Conservation (phyloP, 2,113 vertebrate genomes). For the Sprattus sprattus region DNA sequence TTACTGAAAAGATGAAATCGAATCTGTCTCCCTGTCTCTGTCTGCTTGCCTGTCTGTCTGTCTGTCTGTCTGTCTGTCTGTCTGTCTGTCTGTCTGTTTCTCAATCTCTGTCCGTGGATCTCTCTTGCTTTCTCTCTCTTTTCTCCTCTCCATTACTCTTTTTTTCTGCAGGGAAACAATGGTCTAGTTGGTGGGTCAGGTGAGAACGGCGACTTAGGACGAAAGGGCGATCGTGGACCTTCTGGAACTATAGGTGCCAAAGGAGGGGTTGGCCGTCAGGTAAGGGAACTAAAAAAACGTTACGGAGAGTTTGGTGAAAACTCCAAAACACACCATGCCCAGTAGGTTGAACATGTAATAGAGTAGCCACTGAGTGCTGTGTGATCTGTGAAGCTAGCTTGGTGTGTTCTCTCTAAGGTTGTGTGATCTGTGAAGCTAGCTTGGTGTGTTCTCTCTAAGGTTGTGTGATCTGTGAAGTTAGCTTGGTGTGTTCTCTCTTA, state of each 20-base stretch:
- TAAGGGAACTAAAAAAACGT: neutral
- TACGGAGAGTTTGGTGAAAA: neutral
- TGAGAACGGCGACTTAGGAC: slow-evolving; percentile 77
- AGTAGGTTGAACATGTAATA: too few relatives aligned
- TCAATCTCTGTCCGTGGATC: neutral
- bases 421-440: too few relatives aligned
- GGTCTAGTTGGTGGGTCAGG: slow-evolving; percentile 79
- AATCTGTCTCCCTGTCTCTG: neutral
- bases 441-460: too few relatives aligned
- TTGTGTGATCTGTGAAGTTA: too few relatives aligned
- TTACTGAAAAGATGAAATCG: neutral
- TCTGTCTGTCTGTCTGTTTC: neutral
- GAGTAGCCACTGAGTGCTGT: too few relatives aligned
- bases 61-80: neutral
- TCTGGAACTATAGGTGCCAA: slow-evolving; percentile 69
- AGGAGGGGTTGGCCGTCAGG: neutral
- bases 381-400: too few relatives aligned
- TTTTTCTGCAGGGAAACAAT: slow-evolving; percentile 74
- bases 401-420: too few relatives aligned
- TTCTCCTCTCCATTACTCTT: neutral
- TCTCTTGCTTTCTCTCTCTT: neutral
- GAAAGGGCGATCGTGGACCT: slow-evolving; percentile 87
- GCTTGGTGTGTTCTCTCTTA: too few relatives aligned
- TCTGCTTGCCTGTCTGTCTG: neutral
- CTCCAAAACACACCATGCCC: too few relatives aligned